A percentile compares a stretch with the other conserved stretches of the same genome.
phyloP scores from a whole-genome alignment of 2,797 vertebrate species.

The Arrhamphus sclerolepis region DNA sequence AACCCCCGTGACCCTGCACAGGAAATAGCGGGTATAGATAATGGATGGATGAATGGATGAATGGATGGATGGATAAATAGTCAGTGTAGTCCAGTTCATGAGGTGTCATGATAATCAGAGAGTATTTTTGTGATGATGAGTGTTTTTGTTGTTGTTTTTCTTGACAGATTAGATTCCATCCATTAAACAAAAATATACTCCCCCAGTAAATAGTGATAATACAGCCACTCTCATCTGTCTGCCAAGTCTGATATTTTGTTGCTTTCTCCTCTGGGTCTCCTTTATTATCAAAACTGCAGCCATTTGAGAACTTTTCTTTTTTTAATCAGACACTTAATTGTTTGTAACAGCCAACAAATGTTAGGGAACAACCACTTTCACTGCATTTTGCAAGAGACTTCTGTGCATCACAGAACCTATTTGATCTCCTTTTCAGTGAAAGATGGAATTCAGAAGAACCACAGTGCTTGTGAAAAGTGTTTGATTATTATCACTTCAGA shows the following conservation, averaged over 20 bases:
- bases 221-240: no score
- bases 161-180: no score
- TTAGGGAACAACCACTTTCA: neutral
- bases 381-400: neutral
- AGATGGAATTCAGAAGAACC: constrained; percentile 3
- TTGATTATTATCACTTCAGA: constrained; percentile 20
- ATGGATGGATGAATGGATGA: no score
- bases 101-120: neutral
- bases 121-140: neutral
- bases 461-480: neutral
- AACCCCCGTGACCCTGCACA: no score
- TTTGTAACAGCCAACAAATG: neutral
- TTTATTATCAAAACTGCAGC: no score
- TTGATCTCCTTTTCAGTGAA: neutral
- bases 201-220: no score
- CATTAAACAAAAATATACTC: no score
- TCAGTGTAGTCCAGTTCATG: constrained; percentile 2
- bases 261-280: no score
- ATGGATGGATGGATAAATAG: no score
- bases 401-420: neutral
- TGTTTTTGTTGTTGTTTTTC: no score
- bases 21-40: no score
- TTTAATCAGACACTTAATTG: neutral
- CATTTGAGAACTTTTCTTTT: neutral
- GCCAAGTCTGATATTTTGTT: no score